Percentiles rank a stretch among this genome's conserved stretches.
Conservation (phyloP, 2,888 invertebrate genomes). For the Lasioglossum calceatum region DNA sequence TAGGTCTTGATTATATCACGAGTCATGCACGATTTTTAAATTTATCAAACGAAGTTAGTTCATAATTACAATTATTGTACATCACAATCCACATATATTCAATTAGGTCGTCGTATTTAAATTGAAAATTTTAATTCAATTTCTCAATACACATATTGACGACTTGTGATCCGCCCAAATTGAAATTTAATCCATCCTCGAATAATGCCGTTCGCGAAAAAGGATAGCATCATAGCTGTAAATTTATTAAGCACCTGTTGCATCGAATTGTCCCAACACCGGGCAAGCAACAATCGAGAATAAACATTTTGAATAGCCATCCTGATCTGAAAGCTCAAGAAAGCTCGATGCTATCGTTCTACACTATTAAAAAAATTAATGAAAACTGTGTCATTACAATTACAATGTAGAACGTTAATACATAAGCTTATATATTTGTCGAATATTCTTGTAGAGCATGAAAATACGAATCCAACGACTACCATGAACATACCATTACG, state of each 20-base stretch:
- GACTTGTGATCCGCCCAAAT: background rate
- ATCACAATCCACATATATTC: background rate
- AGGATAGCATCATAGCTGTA: background rate
- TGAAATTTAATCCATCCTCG: background rate
- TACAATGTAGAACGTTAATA: background rate
- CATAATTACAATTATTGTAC: background rate
- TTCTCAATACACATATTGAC: no score
- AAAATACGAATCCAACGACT: background rate
- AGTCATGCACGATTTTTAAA: background rate
- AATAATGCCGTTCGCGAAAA: background rate
- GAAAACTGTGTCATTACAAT: background rate
- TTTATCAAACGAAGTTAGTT: background rate
- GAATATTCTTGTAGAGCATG: background rate
- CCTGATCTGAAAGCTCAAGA: background rate
- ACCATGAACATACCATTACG: no score
- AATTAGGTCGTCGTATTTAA: background rate
- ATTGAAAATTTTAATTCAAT: no score
- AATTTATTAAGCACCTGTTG: conserved; percentile 5
- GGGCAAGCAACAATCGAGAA: background rate
- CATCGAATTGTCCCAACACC: background rate
- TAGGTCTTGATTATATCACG: background rate
- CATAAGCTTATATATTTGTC: background rate
- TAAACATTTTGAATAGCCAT: background rate
- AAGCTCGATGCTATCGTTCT: background rate
- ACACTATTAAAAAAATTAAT: background rate